Evolutionary conservation across 2,797 vertebrate species (phyloP).

Genomic region (Staurois parvus): DNA sequence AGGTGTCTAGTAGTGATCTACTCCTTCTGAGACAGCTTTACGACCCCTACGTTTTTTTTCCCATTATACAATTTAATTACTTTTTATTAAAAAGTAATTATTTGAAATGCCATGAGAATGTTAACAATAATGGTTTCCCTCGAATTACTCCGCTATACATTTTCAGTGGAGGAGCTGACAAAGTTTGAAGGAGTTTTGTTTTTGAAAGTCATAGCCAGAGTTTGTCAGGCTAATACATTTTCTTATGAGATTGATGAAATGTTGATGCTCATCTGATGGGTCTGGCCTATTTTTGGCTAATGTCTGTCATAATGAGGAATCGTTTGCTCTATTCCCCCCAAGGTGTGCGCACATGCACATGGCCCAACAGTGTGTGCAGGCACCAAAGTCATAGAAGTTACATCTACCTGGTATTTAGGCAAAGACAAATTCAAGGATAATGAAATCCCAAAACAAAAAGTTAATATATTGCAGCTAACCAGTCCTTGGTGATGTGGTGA

Average conservation of each 20-base stretch:
- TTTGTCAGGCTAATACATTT: conserved; percentile 23
- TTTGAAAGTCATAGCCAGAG: not conserved
- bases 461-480: no score
- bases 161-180: not conserved
- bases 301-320: conserved; percentile 24
- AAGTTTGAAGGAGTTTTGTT: conserved; percentile 7
- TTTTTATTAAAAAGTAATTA: conserved; percentile 17
- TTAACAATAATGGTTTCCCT: not conserved
- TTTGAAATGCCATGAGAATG: not conserved
- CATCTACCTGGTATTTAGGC: no score
- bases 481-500: no score
- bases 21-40: not conserved
- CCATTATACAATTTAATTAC: conserved; percentile 23
- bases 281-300: conserved; percentile 9
- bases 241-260: conserved; percentile 8
- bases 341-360: not conserved
- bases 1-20: no score
- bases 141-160: not conserved
- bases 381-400: not conserved
- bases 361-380: no score
- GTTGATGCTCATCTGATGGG: not conserved
- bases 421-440: no score
- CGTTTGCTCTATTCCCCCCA: not conserved
- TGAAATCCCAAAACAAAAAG: no score
- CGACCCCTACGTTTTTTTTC: conserved; percentile 4